phyloP scores from a whole-genome alignment of 1,140 invertebrate species.

The Diuraphis noxia region DNA sequence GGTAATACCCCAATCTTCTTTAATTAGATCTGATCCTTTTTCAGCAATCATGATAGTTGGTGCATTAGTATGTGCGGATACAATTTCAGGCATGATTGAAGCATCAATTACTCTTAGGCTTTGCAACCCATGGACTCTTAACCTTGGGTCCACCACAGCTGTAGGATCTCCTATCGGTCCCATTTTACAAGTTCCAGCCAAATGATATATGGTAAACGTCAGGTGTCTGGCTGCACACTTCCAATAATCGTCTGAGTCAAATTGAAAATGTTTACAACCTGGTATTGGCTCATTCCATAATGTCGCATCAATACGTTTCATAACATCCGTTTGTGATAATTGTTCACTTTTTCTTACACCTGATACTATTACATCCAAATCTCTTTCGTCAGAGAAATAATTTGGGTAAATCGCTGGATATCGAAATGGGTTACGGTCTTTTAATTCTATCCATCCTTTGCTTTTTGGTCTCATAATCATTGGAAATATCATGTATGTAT shows the following conservation, averaged over 20 bases:
- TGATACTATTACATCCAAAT: constrained; percentile 67
- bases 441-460: constrained; percentile 70
- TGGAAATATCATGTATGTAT: constrained; percentile 70
- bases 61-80: constrained; percentile 69
- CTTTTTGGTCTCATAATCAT: constrained; percentile 76
- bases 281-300: constrained; percentile 68
- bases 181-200: constrained; percentile 84
- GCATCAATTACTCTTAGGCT: constrained; percentile 76
- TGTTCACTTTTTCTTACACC: constrained; percentile 67
- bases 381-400: constrained; percentile 69
- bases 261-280: constrained; percentile 67
- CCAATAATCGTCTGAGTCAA: constrained; percentile 73
- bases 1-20: constrained; percentile 62
- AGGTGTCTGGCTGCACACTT: constrained; percentile 71
- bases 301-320: constrained; percentile 66
- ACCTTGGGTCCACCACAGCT: constrained; percentile 72
- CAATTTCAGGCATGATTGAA: constrained; percentile 69
- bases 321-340: constrained; percentile 65
- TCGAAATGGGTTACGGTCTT: constrained; percentile 70
- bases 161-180: constrained; percentile 69
- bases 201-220: constrained; percentile 76
- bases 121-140: constrained; percentile 71
- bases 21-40: constrained; percentile 70
- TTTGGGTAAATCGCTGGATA: constrained; percentile 83
- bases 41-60: constrained; percentile 75